Evolutionary conservation across 2,113 vertebrate genomes (phyloP).

Genomic region (Pogona vitticeps): DNA sequence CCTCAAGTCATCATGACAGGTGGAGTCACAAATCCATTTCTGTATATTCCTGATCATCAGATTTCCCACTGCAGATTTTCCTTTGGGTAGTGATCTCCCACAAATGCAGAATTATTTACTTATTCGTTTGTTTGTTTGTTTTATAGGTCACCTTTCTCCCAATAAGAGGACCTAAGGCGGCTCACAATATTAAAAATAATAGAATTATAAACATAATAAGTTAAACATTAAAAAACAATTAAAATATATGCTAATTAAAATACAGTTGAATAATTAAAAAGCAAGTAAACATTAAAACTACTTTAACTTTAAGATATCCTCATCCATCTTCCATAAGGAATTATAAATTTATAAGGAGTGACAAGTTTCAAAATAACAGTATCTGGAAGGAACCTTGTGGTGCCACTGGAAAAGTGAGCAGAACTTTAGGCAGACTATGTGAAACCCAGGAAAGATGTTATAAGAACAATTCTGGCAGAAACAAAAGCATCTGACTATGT

Average conservation of each 20-base stretch:
- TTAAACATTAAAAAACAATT: too few relatives aligned
- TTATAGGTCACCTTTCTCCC: too few relatives aligned
- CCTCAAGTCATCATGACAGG: neutral
- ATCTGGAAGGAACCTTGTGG: neutral
- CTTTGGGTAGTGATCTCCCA: neutral
- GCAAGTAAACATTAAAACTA: neutral
- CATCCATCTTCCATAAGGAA: too few relatives aligned
- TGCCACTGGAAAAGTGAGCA: neutral
- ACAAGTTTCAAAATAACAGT: neutral
- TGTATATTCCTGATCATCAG: neutral
- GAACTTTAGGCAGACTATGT: neutral
- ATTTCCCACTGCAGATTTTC: neutral
- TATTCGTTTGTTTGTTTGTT: too few relatives aligned
- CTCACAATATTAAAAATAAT: too few relatives aligned
- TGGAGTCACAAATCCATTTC: neutral
- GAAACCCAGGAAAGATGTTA: neutral
- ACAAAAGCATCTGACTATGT: neutral
- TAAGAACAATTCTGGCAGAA: neutral
- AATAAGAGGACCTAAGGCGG: too few relatives aligned
- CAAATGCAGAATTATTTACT: too few relatives aligned
- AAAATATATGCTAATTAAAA: too few relatives aligned
- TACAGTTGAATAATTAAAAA: too few relatives aligned
- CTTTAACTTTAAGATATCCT: too few relatives aligned
- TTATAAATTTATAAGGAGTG: too few relatives aligned
- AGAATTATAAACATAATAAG: too few relatives aligned